Percentiles rank a stretch among this genome's conserved stretches.
Evolutionary conservation across 2,797 vertebrate genomes (phyloP).

Genomic region (Galaxias olidus): DNA sequence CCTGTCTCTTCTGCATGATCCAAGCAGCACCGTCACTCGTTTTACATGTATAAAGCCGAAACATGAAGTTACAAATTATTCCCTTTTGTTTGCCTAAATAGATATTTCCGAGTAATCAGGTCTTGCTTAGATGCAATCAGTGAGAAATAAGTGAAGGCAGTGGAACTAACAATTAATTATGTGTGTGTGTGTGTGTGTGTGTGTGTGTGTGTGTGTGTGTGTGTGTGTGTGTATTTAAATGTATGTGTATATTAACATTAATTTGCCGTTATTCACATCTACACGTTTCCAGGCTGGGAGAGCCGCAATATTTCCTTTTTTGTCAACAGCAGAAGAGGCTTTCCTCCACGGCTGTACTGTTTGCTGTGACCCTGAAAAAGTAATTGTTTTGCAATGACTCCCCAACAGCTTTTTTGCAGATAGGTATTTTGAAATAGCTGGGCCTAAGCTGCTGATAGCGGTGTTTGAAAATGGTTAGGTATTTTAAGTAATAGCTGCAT

Average conservation of each 20-base stretch:
- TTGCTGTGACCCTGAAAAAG: constrained; percentile 35
- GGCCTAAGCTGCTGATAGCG: constrained; percentile 24
- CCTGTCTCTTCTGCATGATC: constrained; percentile 15
- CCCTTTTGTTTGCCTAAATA: too few relatives aligned
- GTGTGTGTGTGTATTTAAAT: not conserved
- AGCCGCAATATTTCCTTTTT: not conserved
- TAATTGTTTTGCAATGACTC: constrained; percentile 36
- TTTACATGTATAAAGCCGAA: too few relatives aligned
- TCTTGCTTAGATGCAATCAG: too few relatives aligned
- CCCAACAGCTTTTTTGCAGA: constrained; percentile 36
- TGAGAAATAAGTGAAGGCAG: too few relatives aligned
- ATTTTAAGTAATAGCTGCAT: constrained; percentile 9
- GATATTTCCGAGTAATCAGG: too few relatives aligned
- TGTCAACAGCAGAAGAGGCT: constrained; percentile 40
- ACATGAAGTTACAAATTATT: too few relatives aligned
- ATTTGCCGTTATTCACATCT: too few relatives aligned
- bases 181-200: not conserved
- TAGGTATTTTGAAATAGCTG: constrained; percentile 53
- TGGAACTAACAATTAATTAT: not conserved
- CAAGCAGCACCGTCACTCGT: constrained; percentile 1
- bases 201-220: not conserved
- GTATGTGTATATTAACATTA: too few relatives aligned
- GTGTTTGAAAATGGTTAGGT: constrained; percentile 10
- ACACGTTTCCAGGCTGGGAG: constrained; percentile 22
- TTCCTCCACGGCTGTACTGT: not conserved